Evolutionary conservation across 2,888 invertebrate species (phyloP), one percentile per base, ranked within the genome.

Genomic region (Cosmopolites sordidus): DNA sequence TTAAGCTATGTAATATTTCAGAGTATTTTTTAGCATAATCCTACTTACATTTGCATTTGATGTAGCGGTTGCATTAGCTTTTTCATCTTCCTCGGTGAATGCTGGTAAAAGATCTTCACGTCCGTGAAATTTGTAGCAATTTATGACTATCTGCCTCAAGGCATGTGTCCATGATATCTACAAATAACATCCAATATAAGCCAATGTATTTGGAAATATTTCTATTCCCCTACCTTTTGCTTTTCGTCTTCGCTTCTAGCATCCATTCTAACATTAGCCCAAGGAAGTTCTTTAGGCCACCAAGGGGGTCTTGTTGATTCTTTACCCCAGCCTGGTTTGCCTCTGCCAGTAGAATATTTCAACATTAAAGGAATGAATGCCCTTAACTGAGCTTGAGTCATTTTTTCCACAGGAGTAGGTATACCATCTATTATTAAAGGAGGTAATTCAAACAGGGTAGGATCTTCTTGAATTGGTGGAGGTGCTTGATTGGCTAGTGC

Each of bases 131-230:
- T 94, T 95, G 80, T 97, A 97, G 77, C 97, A 97, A 77, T 96
- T 96, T 69, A 94, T 90, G 56, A 97, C 96, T 65, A 97, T 96
- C 76, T 95, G 94, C 43, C 96, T 82, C 64, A 97, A 78, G 22
- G 96, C 96, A 75, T 96, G 94, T 17, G 96, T 97, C 96, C 97
- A 97, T 49, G 95, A 95, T 74, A 96, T 94, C 94, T 95, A 76
- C 43, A 73, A 72, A 62, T n/a, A n/a, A n/a, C n/a, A n/a, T 11
- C 15, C 2, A 15, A 48, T 4, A 18, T 16, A 48, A 49, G 11
- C 6, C 9, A 40, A 18, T n/a, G 11, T 9, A 48, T 41, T 8
- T 15, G 2, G 44, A 50, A 12, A 14, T 30, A 16, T 37, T 12
- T 41, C 4, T 18, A 43, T 43, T 16, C 6, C 12, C 30, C 33